Evolutionary conservation across 2,797 vertebrate species (phyloP), one percentile per base, ranked within the genome.

Genomic region (Eidolon dupreanum): DNA sequence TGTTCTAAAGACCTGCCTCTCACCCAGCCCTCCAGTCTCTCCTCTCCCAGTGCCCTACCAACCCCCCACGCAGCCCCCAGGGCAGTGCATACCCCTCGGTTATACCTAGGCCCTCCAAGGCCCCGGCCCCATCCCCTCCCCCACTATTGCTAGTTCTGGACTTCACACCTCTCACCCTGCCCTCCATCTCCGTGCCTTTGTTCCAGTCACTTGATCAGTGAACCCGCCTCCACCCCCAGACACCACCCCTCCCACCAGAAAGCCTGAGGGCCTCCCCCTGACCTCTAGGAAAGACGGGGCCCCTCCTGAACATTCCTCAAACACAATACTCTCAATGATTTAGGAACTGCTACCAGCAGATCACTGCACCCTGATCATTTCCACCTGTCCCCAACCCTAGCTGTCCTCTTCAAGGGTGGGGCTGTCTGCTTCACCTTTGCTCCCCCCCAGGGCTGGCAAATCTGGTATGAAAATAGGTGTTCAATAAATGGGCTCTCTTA

Each of bases 291-390:
- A n/a, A 70, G n/a, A 41, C 6, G 38, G 33, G 4, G 1, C 10
- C 16, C 15, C 26, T 49, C 20, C 43, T 3, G 10, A 57, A 41
- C 33, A 63, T 53, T 2, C 31, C 41, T 38, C 61, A 65, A 22
- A 19, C 53, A 57, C 49, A 22, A 12, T 1, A n/a, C 10, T 28
- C 88, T 41, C 8, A 26, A 8, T 0, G 12, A 75, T 26, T 19
- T 6, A 16, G 1, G 20, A 13, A n/a, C 0, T 19, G 73, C 36
- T 36, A 4, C 41, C 43, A 12, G 51, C 26, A 43, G 0, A 24
- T 15, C 20, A 9, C 65, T 16, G 2, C 22, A 12, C 2, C 26
- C 71, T 46, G 13, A 4, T 19, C 16, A 63, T 74, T 43, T 26
- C 11, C 19, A 66, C 68, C 33, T 5, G 5, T 36, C 15, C 77